phyloP scores from a whole-genome alignment of 2,888 invertebrate species.

The Papilio gigon region DNA sequence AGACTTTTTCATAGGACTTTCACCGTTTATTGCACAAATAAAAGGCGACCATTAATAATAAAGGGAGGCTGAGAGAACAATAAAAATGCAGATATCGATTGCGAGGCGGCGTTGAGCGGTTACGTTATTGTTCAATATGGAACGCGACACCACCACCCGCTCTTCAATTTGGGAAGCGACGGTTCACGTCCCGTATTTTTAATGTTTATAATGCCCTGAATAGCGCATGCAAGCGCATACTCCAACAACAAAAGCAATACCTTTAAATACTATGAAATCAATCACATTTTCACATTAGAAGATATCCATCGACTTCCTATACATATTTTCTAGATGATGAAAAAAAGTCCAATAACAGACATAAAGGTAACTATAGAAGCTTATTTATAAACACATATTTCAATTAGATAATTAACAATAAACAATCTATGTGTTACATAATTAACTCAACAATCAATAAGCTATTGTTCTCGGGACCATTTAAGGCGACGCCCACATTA shows the following conservation, averaged over 20 bases:
- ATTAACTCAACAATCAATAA: slow-evolving; percentile 57
- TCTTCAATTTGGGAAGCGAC: slow-evolving; percentile 55
- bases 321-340: background rate
- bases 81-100: slow-evolving; percentile 73
- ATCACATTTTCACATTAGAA: no score
- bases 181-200: slow-evolving; percentile 54
- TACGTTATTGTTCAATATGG: slow-evolving; percentile 67
- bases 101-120: slow-evolving; percentile 55
- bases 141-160: slow-evolving; percentile 64
- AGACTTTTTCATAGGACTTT: slow-evolving; percentile 22
- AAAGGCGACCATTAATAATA: slow-evolving; percentile 50
- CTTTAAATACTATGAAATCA: no score
- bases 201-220: slow-evolving; percentile 46
- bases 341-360: background rate
- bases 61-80: slow-evolving; percentile 58
- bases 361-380: background rate
- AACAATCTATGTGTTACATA: slow-evolving; percentile 46
- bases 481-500: slow-evolving; percentile 59
- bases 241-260: no score
- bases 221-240: background rate
- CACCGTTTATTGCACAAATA: slow-evolving; percentile 42
- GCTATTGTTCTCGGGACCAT: slow-evolving; percentile 62
- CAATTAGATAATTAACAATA: slow-evolving; percentile 43
- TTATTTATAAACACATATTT: slow-evolving; percentile 41
- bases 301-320: no score